Conservation (phyloP, 2,113 vertebrate genomes). For the Gadus chalcogrammus region DNA sequence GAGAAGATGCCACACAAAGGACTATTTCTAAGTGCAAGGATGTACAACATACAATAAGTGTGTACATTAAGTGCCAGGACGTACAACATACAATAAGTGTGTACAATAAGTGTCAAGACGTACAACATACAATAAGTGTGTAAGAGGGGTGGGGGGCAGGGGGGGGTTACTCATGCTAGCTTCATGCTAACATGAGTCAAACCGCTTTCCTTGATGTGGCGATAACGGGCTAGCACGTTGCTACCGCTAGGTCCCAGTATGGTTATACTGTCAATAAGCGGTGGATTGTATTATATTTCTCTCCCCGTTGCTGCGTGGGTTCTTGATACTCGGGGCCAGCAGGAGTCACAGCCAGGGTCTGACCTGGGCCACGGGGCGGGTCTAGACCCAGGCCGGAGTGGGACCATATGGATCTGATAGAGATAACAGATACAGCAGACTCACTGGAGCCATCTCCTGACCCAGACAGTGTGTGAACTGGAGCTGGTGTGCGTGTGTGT, state of each 20-base stretch:
- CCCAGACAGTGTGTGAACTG: conserved; percentile 62
- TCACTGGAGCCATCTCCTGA: conserved; percentile 69
- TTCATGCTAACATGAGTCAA: background rate
- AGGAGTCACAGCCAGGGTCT: conserved; percentile 8
- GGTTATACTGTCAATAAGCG: background rate
- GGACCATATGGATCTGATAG: conserved; percentile 66
- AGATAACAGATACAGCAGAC: conserved; percentile 61
- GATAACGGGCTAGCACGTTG: too few relatives aligned
- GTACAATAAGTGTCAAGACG: too few relatives aligned
- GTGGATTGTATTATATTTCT: background rate
- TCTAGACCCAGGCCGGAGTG: conserved; percentile 17
- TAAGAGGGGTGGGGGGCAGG: too few relatives aligned
- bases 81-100: too few relatives aligned
- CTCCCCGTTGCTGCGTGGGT: background rate
- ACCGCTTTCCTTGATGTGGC: background rate
- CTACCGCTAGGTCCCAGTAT: too few relatives aligned
- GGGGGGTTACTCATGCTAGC: background rate
- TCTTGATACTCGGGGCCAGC: background rate
- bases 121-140: too few relatives aligned
- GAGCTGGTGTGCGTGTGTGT: conserved; percentile 18
- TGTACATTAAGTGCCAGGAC: too few relatives aligned
- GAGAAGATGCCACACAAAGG: too few relatives aligned
- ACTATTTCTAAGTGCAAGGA: too few relatives aligned
- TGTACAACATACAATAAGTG: too few relatives aligned
- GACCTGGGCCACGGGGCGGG: conserved; percentile 20